phyloP scores from a whole-genome alignment of 1,140 invertebrate genomes.

The Hyphantria cunea region DNA sequence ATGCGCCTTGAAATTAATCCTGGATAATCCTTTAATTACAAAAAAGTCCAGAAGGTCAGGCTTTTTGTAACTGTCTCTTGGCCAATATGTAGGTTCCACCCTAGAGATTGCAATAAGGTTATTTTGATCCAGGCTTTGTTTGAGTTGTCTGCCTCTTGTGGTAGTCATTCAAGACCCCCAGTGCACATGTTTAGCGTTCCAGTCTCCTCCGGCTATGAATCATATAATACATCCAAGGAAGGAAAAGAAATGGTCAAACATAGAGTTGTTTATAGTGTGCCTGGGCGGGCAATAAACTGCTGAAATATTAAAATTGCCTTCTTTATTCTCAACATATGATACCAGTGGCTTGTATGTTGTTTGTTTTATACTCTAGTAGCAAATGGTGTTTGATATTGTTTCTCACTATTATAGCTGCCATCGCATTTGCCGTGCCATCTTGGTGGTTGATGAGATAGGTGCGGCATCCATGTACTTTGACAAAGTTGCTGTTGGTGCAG shows the following conservation, averaged over 20 bases:
- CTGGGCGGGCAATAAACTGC: slow-evolving; percentile 32
- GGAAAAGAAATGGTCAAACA: slow-evolving; percentile 15
- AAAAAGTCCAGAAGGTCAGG: slow-evolving; percentile 31
- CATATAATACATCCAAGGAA: slow-evolving; percentile 22
- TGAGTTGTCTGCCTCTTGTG: slow-evolving; percentile 30
- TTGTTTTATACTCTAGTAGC: neutral
- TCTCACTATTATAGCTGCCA: slow-evolving; percentile 27
- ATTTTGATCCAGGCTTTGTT: slow-evolving; percentile 19
- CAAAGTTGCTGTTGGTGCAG: slow-evolving; percentile 12
- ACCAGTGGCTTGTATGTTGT: slow-evolving; percentile 30
- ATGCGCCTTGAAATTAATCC: no score
- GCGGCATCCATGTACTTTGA: slow-evolving; percentile 4
- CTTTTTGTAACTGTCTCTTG: slow-evolving; percentile 15
- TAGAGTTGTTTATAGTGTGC: slow-evolving; percentile 13
- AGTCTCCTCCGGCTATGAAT: slow-evolving; percentile 34
- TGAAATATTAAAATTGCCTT: slow-evolving; percentile 4
- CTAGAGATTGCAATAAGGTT: slow-evolving; percentile 12
- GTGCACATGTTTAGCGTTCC: slow-evolving; percentile 30
- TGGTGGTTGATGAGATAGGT: no score
- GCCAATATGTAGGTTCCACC: slow-evolving; percentile 27
- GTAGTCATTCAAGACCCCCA: slow-evolving; percentile 32
- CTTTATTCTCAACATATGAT: slow-evolving; percentile 1
- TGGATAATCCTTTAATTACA: slow-evolving; percentile 12
- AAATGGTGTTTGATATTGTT: slow-evolving; percentile 26
- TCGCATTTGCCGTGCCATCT: no score